Evolutionary conservation across 2,797 vertebrate genomes (phyloP).

Genomic region (Lateolabrax maculatus): DNA sequence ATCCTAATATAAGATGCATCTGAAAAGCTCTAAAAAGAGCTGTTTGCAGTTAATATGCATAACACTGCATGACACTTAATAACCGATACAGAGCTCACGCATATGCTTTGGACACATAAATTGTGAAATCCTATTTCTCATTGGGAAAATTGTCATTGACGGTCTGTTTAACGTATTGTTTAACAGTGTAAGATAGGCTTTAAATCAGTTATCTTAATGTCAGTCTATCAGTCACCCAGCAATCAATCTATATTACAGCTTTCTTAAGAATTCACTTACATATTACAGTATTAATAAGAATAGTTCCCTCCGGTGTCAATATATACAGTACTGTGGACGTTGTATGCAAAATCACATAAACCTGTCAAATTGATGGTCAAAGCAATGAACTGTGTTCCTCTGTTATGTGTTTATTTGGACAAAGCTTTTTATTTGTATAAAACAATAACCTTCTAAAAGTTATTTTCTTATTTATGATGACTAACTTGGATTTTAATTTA

Average conservation of each 20-base stretch:
- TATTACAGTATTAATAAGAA: background rate
- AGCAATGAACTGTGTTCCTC: too few relatives aligned
- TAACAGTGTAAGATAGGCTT: background rate
- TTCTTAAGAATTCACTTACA: background rate
- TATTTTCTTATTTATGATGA: background rate
- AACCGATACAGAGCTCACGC: slow-evolving; percentile 12
- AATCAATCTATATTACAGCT: background rate
- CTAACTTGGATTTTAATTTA: background rate
- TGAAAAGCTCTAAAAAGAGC: slow-evolving; percentile 41
- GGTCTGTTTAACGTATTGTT: too few relatives aligned
- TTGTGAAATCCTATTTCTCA: slow-evolving; percentile 9
- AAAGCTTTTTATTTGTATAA: too few relatives aligned
- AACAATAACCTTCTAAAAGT: background rate
- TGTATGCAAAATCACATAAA: background rate
- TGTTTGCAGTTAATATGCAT: slow-evolving; percentile 20
- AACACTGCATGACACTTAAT: slow-evolving; percentile 18
- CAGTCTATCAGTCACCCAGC: background rate
- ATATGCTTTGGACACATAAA: slow-evolving; percentile 1
- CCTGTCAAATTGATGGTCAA: background rate
- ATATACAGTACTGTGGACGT: background rate
- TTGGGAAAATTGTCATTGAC: background rate
- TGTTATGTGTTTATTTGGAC: background rate
- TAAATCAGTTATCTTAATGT: slow-evolving; percentile 6
- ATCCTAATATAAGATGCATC: slow-evolving; percentile 60
- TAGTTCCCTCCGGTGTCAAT: background rate